A percentile compares a stretch with the other conserved stretches of the same genome.
phyloP scores from a whole-genome alignment of 2,113 vertebrate species.

The Propithecus coquereli region DNA sequence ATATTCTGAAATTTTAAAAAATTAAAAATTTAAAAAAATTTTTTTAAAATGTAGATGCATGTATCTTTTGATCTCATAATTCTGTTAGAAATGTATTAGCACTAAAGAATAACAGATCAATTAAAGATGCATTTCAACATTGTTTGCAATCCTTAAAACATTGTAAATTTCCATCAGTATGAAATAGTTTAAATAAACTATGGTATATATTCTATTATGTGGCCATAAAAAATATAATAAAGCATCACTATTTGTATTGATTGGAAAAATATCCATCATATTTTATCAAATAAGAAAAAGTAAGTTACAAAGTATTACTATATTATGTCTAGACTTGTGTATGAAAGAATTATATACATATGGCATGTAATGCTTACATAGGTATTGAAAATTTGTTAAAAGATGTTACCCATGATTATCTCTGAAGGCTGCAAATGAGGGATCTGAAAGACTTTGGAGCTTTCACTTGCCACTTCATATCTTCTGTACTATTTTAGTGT shows the following conservation, averaged over 20 bases:
- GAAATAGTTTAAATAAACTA: constrained; percentile 8
- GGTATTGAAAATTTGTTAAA: neutral
- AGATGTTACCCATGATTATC: neutral
- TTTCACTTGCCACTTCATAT: neutral
- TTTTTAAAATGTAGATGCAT: too few species aligned
- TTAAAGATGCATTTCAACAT: neutral
- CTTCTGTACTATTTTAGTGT: neutral
- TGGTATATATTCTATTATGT: neutral
- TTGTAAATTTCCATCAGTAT: neutral
- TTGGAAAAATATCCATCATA: neutral
- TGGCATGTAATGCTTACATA: neutral
- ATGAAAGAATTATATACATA: neutral
- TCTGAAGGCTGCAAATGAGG: neutral
- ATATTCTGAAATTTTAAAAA: too few species aligned
- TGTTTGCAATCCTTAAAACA: neutral
- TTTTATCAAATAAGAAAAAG: neutral
- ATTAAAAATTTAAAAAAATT: too few species aligned
- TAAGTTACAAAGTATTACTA: neutral
- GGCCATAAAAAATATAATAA: neutral
- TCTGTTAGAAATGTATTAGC: neutral
- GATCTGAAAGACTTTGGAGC: neutral
- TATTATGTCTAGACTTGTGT: neutral
- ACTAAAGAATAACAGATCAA: neutral
- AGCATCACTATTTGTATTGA: neutral
- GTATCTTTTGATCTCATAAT: neutral